Evolutionary conservation across 2,888 invertebrate species (phyloP).

Genomic region (Dexiosoma caninum): DNA sequence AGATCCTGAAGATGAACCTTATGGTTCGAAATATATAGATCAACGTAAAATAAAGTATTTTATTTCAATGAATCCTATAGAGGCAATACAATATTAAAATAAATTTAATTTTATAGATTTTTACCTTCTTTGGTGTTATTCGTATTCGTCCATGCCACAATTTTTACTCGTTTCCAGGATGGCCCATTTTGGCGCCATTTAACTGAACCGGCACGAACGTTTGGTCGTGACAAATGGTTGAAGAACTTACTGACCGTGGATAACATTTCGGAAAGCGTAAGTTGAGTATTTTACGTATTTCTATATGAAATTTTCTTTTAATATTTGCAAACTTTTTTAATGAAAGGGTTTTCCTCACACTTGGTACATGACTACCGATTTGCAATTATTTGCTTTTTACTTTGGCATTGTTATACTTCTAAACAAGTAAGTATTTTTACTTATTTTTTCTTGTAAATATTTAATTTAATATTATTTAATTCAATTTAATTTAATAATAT

Average conservation of each 20-base stretch:
- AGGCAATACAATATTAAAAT: too few species aligned
- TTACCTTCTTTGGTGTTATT: constrained; percentile 70
- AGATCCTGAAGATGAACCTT: too few species aligned
- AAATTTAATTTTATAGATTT: constrained; percentile 65
- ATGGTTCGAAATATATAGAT: too few species aligned
- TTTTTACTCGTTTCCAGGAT: constrained; percentile 74
- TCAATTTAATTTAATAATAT: too few species aligned
- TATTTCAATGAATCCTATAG: too few species aligned
- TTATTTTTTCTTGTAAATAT: too few species aligned
- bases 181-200: constrained; percentile 78
- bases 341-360: constrained; percentile 74
- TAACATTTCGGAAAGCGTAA: constrained; percentile 73
- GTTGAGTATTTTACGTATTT: neutral
- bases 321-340: neutral
- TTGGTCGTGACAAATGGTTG: constrained; percentile 77
- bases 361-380: constrained; percentile 75
- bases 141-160: constrained; percentile 71
- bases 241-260: constrained; percentile 75
- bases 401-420: constrained; percentile 68
- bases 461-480: too few species aligned
- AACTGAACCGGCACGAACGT: constrained; percentile 71
- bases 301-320: neutral
- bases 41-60: too few species aligned
- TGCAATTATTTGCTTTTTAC: constrained; percentile 73
- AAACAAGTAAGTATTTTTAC: constrained; percentile 68